Evolutionary conservation across 2,888 invertebrate species (phyloP), one percentile per base, ranked within the genome.

Genomic region (Acanthosoma haemorrhoidale): DNA sequence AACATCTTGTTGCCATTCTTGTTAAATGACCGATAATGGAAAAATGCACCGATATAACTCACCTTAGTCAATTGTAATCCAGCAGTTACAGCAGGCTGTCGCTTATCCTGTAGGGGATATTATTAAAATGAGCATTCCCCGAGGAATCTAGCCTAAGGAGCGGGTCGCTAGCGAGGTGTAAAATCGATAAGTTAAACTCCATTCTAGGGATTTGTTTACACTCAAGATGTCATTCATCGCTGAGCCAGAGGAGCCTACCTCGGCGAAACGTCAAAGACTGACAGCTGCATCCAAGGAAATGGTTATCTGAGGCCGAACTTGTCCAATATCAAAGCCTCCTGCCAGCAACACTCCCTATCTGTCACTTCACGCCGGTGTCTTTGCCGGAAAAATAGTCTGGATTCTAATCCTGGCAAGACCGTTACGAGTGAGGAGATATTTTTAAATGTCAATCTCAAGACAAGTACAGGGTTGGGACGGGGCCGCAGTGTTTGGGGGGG

Each of bases 401-500:
- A n/a, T n/a, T n/a, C n/a, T n/a, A n/a, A n/a, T n/a, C n/a, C n/a
- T n/a, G n/a, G n/a, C n/a, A n/a, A n/a, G n/a, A n/a, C n/a, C n/a
- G n/a, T n/a, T n/a, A n/a, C n/a, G n/a, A n/a, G n/a, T n/a, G n/a
- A n/a, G n/a, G n/a, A n/a, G n/a, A n/a, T n/a, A n/a, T n/a, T n/a
- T n/a, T n/a, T n/a, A n/a, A n/a, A n/a, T n/a, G n/a, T n/a, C n/a
- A n/a, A n/a, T n/a, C n/a, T n/a, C n/a, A n/a, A n/a, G n/a, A n/a
- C n/a, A n/a, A n/a, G n/a, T n/a, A n/a, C 51, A 21, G 51, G 25
- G 51, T 51, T 51, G 51, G 51, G 36, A 36, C 36, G 61, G 34
- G 36, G 34, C 38, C 38, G 64, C 67, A 16, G 16, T 32, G 51
- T 67, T 57, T 67, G 25, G 63, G 34, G n/a, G 63, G 69, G 69